A percentile compares a stretch with the other conserved stretches of the same genome.
Conservation (phyloP, 2,888 invertebrate genomes). For the Eledona agricola region DNA sequence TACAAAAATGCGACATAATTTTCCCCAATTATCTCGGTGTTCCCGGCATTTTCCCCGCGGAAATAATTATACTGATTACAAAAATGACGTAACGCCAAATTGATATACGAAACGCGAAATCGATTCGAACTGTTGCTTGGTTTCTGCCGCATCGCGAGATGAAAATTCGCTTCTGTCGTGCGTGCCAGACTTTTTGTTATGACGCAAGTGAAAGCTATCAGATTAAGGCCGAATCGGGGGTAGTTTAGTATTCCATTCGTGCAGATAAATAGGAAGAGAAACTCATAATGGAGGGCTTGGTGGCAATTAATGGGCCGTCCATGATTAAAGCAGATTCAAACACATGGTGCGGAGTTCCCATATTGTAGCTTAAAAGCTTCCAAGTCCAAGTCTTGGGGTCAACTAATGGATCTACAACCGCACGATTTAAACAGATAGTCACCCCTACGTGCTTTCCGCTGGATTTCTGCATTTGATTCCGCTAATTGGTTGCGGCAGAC, state of each 20-base stretch:
- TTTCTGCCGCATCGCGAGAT: conserved; percentile 5
- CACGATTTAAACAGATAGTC: conserved; percentile 39
- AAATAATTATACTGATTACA: conserved; percentile 27
- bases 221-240: conserved; percentile 18
- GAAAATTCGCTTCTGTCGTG: conserved; percentile 8
- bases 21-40: conserved; percentile 22
- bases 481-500: conserved; percentile 4
- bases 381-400: conserved; percentile 49
- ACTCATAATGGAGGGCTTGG: conserved; percentile 47
- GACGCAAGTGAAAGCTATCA: conserved; percentile 28
- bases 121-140: conserved; percentile 6
- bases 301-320: conserved; percentile 52
- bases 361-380: conserved; percentile 45
- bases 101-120: conserved; percentile 14
- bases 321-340: conserved; percentile 51
- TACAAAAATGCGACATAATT: conserved; percentile 17
- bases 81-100: conserved; percentile 19
- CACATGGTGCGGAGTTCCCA: conserved; percentile 43
- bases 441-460: conserved; percentile 10
- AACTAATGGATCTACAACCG: conserved; percentile 54
- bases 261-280: conserved; percentile 47
- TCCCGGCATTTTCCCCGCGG: conserved; percentile 22
- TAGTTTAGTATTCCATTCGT: conserved; percentile 41
- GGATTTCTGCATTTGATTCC: conserved; percentile 11
- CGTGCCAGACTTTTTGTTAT: conserved; percentile 23